Evolutionary conservation across 1,140 invertebrate genomes (phyloP), one percentile per base, ranked within the genome.

Genomic region (Drosophila azteca): DNA sequence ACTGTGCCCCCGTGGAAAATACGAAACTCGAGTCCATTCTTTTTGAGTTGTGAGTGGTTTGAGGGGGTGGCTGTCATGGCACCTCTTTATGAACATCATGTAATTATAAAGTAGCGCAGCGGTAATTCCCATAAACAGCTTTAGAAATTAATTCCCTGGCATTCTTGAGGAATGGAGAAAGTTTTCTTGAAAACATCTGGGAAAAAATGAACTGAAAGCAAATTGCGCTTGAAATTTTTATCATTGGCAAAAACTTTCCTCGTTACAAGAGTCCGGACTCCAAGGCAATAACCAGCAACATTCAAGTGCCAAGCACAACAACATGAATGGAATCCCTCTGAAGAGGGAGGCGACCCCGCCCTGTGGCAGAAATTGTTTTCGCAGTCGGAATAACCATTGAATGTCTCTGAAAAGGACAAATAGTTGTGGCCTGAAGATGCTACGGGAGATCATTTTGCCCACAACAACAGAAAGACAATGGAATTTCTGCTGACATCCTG

Each of bases 81-180:
- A 26, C 4, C 31, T 58, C 66, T 82, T 82, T 85, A 52, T 61
- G 62, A 76, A 78, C 78, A 75, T 50, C 53, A 70, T 75, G 49
- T 67, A 88, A 88, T 88, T 88, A 77, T 54, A 67, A 75, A 87
- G 79, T 58, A 70, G 6, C 48, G 48, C 57, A 51, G 50, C 20
- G 26, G 48, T 24, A 55, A 61, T 64, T 63, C 43, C 39, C 57
- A 58, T 52, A 46, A 77, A 66, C 46, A 60, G 39, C 57, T 67
- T 31, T 31, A 9, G 9, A 35, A 79, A 71, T 55, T 57, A 79
- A 64, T 79, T 69, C 66, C 64, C 76, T 83, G 58, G 35, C 13
- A 4, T 39, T 67, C 3, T 0, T 26, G 24, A 26, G 3, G 46
- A 78, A 85, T 82, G 74, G 62, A n/a, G 43, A 82, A 87, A 87